Evolutionary conservation across 2,113 vertebrate species (phyloP).

Genomic region (Nesoenas mayeri): DNA sequence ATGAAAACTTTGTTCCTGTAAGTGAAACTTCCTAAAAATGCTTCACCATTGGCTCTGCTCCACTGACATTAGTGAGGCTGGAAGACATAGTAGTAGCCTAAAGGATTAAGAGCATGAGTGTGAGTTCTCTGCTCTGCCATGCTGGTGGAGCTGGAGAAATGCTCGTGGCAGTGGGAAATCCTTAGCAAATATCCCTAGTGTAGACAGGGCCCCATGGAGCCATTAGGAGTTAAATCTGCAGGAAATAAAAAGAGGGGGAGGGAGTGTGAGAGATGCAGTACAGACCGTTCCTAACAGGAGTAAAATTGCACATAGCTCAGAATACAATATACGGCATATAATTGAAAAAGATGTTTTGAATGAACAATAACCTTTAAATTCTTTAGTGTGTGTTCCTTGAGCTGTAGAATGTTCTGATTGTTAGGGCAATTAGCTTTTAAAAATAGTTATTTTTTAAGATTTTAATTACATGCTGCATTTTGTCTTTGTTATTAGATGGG

Average conservation of each 20-base stretch:
- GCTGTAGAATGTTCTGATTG: constrained; percentile 54
- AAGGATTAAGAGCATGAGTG: constrained; percentile 21
- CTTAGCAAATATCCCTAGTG: neutral
- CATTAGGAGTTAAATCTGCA: constrained; percentile 26
- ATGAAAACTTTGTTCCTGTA: neutral
- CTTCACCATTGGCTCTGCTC: constrained; percentile 13
- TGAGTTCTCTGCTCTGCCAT: neutral
- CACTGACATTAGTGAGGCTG: constrained; percentile 3
- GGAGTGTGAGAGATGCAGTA: constrained; percentile 8
- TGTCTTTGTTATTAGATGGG: constrained; percentile 68
- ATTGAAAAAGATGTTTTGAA: constrained; percentile 34
- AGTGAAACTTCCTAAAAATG: constrained; percentile 39
- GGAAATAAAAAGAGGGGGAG: constrained; percentile 28
- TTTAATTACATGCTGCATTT: constrained; percentile 73
- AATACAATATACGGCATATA: constrained; percentile 1
- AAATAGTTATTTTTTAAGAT: constrained; percentile 64
- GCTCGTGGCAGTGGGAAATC: constrained; percentile 23
- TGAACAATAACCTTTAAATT: constrained; percentile 47
- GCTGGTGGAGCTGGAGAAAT: neutral
- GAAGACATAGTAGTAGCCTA: constrained; percentile 5
- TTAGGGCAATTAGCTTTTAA: constrained; percentile 68
- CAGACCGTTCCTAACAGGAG: constrained; percentile 28
- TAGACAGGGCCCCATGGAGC: neutral
- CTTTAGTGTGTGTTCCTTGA: constrained; percentile 37
- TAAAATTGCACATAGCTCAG: constrained; percentile 19